Conservation (phyloP, 1,140 invertebrate species). For the Octopus sinensis region DNA sequence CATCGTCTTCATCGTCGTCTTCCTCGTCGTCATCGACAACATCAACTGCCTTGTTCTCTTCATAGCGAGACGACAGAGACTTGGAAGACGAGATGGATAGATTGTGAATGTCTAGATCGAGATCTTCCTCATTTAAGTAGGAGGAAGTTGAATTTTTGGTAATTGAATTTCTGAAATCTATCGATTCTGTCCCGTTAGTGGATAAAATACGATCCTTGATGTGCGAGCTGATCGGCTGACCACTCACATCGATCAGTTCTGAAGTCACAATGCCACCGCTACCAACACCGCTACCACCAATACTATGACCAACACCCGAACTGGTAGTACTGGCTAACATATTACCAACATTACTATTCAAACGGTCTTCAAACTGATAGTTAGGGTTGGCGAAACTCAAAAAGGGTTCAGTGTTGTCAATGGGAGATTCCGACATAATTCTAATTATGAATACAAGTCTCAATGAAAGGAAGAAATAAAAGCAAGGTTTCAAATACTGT, state of each 20-base stretch:
- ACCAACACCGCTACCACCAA: not conserved
- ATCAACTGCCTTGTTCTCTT: too few relatives aligned
- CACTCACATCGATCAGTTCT: not conserved
- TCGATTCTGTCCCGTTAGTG: conserved; percentile 28
- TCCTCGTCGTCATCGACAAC: conserved; percentile 19
- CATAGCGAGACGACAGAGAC: not conserved
- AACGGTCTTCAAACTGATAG: conserved; percentile 36
- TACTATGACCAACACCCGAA: too few relatives aligned
- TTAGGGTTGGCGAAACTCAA: conserved; percentile 48
- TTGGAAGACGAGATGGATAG: not conserved
- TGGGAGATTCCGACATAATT: not conserved
- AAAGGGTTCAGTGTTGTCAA: conserved; percentile 23
- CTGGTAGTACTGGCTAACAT: conserved; percentile 17
- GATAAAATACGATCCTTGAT: not conserved
- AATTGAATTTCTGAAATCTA: conserved; percentile 15
- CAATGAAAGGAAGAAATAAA: not conserved
- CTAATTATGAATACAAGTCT: not conserved
- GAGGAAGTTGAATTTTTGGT: not conserved
- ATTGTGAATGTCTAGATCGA: conserved; percentile 11
- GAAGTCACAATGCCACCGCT: not conserved
- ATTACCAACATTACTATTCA: conserved; percentile 23
- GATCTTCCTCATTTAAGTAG: not conserved
- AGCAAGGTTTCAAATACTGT: not conserved
- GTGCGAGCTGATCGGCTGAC: not conserved
- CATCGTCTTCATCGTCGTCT: conserved; percentile 18